A percentile compares a stretch with the other conserved stretches of the same genome.
These are phyloP conservation scores for Trogon melanurus DNA, from an alignment of 2,113 vertebrate genomes.

Conservation along the genomic window DNA sequence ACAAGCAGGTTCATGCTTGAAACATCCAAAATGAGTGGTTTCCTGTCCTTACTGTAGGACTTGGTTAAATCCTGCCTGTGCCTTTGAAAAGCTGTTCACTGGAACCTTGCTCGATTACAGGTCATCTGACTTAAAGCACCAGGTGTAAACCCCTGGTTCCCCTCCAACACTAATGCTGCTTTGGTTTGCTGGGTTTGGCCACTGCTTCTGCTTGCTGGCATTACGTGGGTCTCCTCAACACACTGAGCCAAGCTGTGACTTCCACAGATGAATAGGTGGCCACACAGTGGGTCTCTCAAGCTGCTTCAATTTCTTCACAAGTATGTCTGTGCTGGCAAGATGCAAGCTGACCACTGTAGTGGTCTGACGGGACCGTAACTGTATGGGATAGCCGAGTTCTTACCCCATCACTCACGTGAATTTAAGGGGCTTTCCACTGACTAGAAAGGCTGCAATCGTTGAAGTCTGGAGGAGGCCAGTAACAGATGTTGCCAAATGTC, in stretches of 20 bases:
- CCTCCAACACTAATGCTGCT: too few species aligned
- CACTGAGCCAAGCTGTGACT: not conserved
- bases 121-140: not conserved
- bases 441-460: not conserved
- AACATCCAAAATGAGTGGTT: not conserved
- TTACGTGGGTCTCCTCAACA: not conserved
- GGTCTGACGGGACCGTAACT: accelerated
- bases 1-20: not conserved
- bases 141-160: not conserved
- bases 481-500: not conserved
- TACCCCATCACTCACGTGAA: not conserved
- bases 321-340: not conserved
- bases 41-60: not conserved
- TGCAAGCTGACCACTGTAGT: not conserved
- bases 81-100: not conserved
- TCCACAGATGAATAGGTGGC: not conserved
- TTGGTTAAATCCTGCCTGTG: not conserved
- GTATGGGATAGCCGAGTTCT: not conserved
- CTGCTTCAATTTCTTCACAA: not conserved
- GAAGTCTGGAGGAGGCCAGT: not conserved
- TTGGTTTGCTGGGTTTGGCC: too few species aligned
- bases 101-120: not conserved
- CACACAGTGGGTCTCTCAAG: not conserved
- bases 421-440: not conserved
- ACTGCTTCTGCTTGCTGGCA: not conserved